Base-by-base conservation (phyloP, 2,888 invertebrate species). In the Allacma fusca region DNA sequence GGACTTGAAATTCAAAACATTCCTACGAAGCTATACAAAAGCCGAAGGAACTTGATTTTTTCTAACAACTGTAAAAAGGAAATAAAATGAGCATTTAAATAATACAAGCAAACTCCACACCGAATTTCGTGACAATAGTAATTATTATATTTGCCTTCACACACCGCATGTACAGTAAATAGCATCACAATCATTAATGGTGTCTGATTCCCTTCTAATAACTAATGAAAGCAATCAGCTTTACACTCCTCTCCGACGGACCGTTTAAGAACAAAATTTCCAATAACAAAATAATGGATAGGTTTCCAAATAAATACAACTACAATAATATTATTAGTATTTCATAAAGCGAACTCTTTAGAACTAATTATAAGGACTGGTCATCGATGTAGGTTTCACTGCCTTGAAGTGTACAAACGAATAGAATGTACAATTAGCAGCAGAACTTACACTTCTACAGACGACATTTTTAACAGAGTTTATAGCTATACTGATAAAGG, bases 201-300 rank as follows among this genome's bases (percentile, higher is more conserved):
- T 50, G 50, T 5, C 50, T 50, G 50, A 50, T 50, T 50, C 50
- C 50, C n/a, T 50, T n/a, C 50, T 50, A 50, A 50, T 16, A 50
- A 50, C n/a, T 50, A 50, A 50, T n/a, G 50, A 50, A 50, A 50
- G 50, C 50, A 50, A 50, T 50, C 50, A 50, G 50, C 50, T 50
- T 50, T 50, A 50, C 2, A 50, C 50, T 19, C 2, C 50, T 16
- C n/a, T 16, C 50, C 50, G 50, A 50, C 50, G 19, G 50, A 50
- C 50, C 50, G n/a, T 50, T n/a, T 16, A 50, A 50, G n/a, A 50
- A 50, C 50, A 16, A 9, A 13, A 50, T 12, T 16, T 50, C 50
- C 9, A 50, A 50, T 50, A 50, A 50, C 50, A 50, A 50, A 50
- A 50, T 50, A 50, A 50, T 50, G 7, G 50, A 50, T 16, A 50